Evolutionary conservation across 2,113 vertebrate species (phyloP), one percentile per base, ranked within the genome.

Genomic region (Platysteira castanea): DNA sequence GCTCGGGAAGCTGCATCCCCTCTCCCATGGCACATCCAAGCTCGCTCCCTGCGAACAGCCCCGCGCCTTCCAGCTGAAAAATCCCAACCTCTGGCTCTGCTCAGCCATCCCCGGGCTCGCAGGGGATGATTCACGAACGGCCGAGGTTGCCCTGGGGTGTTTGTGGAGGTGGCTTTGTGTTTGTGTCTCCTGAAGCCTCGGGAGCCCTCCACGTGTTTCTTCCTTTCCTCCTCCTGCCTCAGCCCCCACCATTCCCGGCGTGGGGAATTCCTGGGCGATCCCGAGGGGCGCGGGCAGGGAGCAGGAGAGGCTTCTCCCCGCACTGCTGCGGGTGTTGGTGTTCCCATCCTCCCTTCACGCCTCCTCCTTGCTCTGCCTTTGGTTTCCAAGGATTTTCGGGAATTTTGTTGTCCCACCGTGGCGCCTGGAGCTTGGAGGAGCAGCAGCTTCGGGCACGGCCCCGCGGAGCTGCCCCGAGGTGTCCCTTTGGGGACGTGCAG

Each of bases 301-400:
- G 54, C 39, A 1, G 35, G 44, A 18, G 30, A 65, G 9, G 27
- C 2, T 91, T 71, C 60, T 49, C 65, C 61, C 39, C 23, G n/a
- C 1, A 0, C 50, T 28, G n/a, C 18, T 18, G 0, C 0, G 3
- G 37, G 13, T 13, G 6, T 12, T 15, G 15, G 53, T 8, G 24
- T 24, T 46, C 23, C 33, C 54, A 15, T 35, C 49, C 28, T 74
- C 53, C 50, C n/a, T 80, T 65, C 30, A 1, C 0, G 0, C 33
- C n/a, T 70, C 42, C 44, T 42, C 11, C 69, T 61, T 7, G 46
- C 42, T 49, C 60, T 50, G 28, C 15, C n/a, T 28, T 37, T 9
- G 13, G 3, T 79, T 56, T 33, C 35, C 3, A 5, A 50, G 37
- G n/a, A 8, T 37, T 94, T 70, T 37, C 2, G 47, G 89, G 52